phyloP scores from a whole-genome alignment of 2,113 vertebrate genomes.

The Calidris pygmaea region DNA sequence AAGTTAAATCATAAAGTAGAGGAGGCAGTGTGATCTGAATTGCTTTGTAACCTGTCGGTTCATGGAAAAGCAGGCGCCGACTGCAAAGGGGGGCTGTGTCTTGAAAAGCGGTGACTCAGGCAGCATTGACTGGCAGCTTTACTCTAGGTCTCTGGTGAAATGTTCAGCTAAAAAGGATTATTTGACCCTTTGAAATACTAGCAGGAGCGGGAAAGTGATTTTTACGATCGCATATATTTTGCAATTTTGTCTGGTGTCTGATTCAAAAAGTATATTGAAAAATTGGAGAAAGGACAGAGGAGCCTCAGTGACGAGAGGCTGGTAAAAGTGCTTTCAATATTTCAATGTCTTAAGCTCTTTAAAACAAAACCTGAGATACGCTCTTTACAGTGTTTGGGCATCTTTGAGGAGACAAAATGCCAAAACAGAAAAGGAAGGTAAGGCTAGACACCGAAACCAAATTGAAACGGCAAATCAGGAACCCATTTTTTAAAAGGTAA shows the following conservation, averaged over 20 bases:
- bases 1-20: neutral
- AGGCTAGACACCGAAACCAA: neutral
- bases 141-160: neutral
- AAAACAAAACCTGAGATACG: neutral
- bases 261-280: neutral
- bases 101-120: neutral
- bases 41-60: neutral
- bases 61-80: neutral
- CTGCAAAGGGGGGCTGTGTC: neutral
- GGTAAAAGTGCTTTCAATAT: neutral
- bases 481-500: neutral
- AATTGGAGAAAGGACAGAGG: neutral
- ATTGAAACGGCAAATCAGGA: neutral
- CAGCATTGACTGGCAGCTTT: neutral
- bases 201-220: neutral
- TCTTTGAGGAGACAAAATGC: neutral
- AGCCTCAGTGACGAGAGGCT: neutral
- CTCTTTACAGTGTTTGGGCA: neutral
- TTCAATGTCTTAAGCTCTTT: neutral
- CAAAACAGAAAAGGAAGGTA: neutral
- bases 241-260: neutral
- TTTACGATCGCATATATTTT: neutral
- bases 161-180: neutral
- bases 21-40: neutral
- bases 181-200: slow-evolving; percentile 4